Conservation (phyloP, 2,113 vertebrate species). For the Catharus fuscescens region DNA sequence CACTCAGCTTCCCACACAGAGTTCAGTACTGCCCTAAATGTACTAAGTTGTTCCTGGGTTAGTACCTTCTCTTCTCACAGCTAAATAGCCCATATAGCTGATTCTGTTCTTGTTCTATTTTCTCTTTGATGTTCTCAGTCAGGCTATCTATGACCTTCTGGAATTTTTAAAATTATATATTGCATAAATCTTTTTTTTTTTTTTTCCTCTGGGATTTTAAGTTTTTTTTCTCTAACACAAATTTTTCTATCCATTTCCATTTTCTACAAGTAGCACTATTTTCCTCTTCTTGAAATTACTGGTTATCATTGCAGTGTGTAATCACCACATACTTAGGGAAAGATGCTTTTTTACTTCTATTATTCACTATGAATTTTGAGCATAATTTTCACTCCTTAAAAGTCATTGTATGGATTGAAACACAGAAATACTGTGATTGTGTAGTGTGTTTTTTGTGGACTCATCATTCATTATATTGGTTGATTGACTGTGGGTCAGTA, state of each 20-base stretch:
- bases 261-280: not conserved
- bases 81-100: not conserved
- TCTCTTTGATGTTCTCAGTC: not conserved
- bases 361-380: constrained; percentile 32
- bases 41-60: constrained; percentile 16
- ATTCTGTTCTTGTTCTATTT: constrained; percentile 11
- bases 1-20: constrained; percentile 39
- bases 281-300: not conserved
- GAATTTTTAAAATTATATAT: not conserved
- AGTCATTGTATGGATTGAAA: constrained; percentile 10
- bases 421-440: not conserved
- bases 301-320: not conserved
- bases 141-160: not conserved
- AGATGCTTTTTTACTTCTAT: not conserved
- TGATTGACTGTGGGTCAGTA: constrained; percentile 9
- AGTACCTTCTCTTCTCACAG: not conserved
- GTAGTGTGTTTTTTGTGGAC: not conserved
- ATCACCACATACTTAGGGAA: not conserved
- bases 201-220: not conserved
- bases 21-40: not conserved
- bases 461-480: constrained; percentile 24
- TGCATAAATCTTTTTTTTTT: not conserved
- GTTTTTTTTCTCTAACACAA: not conserved
- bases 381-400: constrained; percentile 23
- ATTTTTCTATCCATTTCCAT: not conserved